Percentiles rank a stretch among this genome's conserved stretches.
Evolutionary conservation across 2,888 invertebrate genomes (phyloP).

Genomic region (Athalia circularis): DNA sequence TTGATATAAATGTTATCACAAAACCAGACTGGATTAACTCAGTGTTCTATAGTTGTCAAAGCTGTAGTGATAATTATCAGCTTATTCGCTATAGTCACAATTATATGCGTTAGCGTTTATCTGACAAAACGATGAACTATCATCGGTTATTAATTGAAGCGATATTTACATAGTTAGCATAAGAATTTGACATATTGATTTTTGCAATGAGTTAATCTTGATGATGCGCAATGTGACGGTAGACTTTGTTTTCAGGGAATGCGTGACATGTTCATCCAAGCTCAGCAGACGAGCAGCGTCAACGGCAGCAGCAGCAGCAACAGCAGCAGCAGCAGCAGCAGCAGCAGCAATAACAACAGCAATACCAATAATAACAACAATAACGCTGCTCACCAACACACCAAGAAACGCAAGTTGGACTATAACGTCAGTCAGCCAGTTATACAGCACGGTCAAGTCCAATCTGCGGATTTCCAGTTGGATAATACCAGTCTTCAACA

Average conservation of each 20-base stretch:
- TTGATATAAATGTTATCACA: neutral
- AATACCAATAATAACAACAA: slow-evolving; percentile 70
- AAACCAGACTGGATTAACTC: neutral
- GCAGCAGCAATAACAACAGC: slow-evolving; percentile 73
- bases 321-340: slow-evolving; percentile 72
- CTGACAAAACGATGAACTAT: neutral
- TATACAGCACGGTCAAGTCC: slow-evolving; percentile 72
- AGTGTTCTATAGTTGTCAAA: neutral
- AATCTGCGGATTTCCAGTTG: slow-evolving; percentile 73
- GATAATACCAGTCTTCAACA: slow-evolving; percentile 72
- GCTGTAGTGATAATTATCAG: neutral
- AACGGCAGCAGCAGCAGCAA: slow-evolving; percentile 68
- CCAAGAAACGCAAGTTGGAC: slow-evolving; percentile 75
- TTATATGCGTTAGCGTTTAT: neutral
- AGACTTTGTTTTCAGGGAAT: slow-evolving; percentile 79
- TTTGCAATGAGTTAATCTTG: neutral
- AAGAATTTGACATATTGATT: neutral
- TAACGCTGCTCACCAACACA: slow-evolving; percentile 71
- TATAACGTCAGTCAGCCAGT: slow-evolving; percentile 72
- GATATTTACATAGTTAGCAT: no score
- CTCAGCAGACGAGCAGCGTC: slow-evolving; percentile 78
- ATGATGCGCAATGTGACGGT: neutral
- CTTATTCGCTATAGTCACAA: neutral
- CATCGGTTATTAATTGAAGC: no score
- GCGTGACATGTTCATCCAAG: slow-evolving; percentile 91